A percentile compares a stretch with the other conserved stretches of the same genome.
These are phyloP conservation scores for Galerucella nymphaeae DNA, from an alignment of 2,888 invertebrate genomes.

Conservation along the genomic window DNA sequence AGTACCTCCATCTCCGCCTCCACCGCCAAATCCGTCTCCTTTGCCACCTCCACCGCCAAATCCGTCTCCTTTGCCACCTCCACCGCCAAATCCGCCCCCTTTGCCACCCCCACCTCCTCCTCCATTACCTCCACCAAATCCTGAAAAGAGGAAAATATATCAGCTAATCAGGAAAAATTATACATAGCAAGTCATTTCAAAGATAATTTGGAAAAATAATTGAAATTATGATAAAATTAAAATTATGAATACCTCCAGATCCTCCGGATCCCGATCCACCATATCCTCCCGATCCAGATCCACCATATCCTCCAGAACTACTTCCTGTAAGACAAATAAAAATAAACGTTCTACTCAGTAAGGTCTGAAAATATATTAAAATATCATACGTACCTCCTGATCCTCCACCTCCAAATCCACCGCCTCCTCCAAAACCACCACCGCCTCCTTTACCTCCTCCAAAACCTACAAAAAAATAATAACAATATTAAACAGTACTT, in stretches of 20 bases:
- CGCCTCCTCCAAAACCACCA: constrained; percentile 18
- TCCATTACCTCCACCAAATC: constrained; percentile 25
- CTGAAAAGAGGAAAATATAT: not conserved
- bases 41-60: constrained; percentile 11
- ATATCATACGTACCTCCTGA: not conserved
- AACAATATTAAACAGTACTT: no score
- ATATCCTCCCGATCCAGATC: no score
- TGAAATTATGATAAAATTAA: no score
- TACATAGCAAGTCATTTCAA: no score
- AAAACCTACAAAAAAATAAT: not conserved
- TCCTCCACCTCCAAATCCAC: constrained; percentile 25
- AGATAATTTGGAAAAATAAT: no score
- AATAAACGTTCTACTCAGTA: no score
- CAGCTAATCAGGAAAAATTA: no score
- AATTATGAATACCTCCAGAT: no score
- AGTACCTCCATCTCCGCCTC: constrained; percentile 15
- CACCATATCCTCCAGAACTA: no score
- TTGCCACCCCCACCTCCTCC: constrained; percentile 15
- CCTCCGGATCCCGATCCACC: no score
- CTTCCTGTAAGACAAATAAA: no score
- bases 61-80: constrained; percentile 9
- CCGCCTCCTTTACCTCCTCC: constrained; percentile 18
- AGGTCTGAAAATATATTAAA: not conserved
- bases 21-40: constrained; percentile 17
- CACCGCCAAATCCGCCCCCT: constrained; percentile 7